phyloP scores from a whole-genome alignment of 2,797 vertebrate species.

The Siniperca scherzeri region DNA sequence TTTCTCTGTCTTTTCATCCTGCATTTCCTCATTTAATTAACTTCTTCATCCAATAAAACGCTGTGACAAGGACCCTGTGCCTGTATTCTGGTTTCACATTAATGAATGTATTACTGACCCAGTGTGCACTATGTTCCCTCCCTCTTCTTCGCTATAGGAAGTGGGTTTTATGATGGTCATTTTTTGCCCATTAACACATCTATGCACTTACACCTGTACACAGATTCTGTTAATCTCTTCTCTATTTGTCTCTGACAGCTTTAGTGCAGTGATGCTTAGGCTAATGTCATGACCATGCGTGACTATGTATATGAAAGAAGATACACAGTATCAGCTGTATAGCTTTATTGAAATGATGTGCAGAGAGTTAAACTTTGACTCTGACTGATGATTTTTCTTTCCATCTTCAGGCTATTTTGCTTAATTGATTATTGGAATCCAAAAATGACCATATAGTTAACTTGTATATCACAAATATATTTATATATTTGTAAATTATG shows the following conservation, averaged over 20 bases:
- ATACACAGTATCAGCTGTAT: not conserved
- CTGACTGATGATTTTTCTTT: not conserved
- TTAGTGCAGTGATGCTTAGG: conserved; percentile 10
- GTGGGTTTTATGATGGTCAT: conserved; percentile 23
- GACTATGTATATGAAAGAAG: not conserved
- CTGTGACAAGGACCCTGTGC: conserved; percentile 62
- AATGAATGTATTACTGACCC: conserved; percentile 38
- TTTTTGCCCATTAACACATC: conserved; percentile 22
- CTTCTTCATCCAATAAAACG: conserved; percentile 68
- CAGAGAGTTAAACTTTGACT: not conserved
- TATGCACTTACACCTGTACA: conserved; percentile 9
- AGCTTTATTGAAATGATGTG: not conserved
- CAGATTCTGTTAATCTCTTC: not conserved
- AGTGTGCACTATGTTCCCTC: not conserved
- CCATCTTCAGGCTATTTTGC: not conserved
- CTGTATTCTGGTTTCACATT: conserved; percentile 62
- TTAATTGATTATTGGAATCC: not conserved
- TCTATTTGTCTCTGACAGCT: conserved; percentile 8
- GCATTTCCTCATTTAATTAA: conserved; percentile 74
- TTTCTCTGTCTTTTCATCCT: conserved; percentile 57
- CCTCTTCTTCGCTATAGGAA: not conserved
- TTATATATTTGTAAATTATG: not conserved
- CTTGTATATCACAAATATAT: not conserved
- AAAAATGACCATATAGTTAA: not conserved
- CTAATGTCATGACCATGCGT: not conserved